Percentiles rank a stretch among this genome's conserved stretches.
Evolutionary conservation across 2,797 vertebrate genomes (phyloP).

Genomic region (Poeciliopsis paucimaculata): DNA sequence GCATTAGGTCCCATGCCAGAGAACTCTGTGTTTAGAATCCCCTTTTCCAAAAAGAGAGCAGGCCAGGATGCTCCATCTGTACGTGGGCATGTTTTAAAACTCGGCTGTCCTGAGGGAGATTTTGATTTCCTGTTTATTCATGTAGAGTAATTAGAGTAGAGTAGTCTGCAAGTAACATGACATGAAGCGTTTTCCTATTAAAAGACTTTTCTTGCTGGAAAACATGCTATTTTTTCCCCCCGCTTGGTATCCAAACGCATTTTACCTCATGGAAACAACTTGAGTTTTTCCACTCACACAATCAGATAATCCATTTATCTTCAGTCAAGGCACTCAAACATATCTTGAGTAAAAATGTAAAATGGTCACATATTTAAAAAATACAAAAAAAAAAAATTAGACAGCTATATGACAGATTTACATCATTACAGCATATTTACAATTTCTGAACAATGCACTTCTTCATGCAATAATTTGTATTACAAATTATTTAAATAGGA

Average conservation of each 20-base stretch:
- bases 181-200: not conserved
- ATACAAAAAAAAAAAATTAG: not conserved
- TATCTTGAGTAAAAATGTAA: not conserved
- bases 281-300: not conserved
- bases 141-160: too few relatives aligned
- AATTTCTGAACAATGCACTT: not conserved
- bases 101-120: not conserved
- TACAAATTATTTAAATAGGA: not conserved
- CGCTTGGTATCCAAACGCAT: not conserved
- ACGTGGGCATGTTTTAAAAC: not conserved
- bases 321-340: not conserved
- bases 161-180: not conserved
- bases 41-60: not conserved
- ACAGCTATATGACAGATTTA: not conserved
- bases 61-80: not conserved
- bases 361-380: not conserved
- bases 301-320: not conserved
- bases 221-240: not conserved
- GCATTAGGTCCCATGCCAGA: not conserved
- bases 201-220: not conserved
- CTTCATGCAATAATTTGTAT: not conserved
- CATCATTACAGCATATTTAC: not conserved
- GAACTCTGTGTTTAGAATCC: not conserved
- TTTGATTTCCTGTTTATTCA: constrained; percentile 5
- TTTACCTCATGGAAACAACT: not conserved